A percentile compares a stretch with the other conserved stretches of the same genome.
Evolutionary conservation across 2,888 invertebrate genomes (phyloP).

Genomic region (Leptopilina syphax): DNA sequence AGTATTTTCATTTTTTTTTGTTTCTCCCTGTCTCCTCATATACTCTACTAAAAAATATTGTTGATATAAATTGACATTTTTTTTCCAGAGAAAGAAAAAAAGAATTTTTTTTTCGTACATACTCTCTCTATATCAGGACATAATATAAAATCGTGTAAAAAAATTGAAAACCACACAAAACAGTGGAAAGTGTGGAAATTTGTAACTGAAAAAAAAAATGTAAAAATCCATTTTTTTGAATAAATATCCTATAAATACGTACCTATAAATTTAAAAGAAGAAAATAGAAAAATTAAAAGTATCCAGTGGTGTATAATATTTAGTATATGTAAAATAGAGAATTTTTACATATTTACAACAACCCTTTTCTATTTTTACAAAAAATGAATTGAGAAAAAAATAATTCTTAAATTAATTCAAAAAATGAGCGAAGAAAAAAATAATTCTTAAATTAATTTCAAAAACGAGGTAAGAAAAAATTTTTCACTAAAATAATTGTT

Average conservation of each 20-base stretch:
- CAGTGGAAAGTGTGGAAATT: conserved; percentile 24
- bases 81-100: not conserved
- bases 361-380: not conserved
- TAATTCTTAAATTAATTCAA: not conserved
- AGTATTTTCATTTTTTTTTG: not conserved
- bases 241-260: conserved; percentile 10
- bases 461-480: not conserved
- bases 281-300: conserved; percentile 32
- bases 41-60: not conserved
- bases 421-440: not conserved
- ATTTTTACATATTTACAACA: conserved; percentile 20
- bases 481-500: too few relatives aligned
- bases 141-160: conserved; percentile 12
- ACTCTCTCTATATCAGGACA: not conserved
- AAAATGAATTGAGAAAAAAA: conserved; percentile 1
- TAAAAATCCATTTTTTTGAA: not conserved
- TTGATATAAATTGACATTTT: not conserved
- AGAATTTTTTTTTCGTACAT: not conserved
- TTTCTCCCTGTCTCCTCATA: not conserved
- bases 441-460: not conserved
- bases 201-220: conserved; percentile 2
- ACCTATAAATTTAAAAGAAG: conserved; percentile 31
- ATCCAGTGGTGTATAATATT: conserved; percentile 32
- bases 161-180: conserved; percentile 30
- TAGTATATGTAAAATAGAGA: conserved; percentile 42